Conservation (phyloP, 2,113 vertebrate genomes). For the Bubo scandiacus region DNA sequence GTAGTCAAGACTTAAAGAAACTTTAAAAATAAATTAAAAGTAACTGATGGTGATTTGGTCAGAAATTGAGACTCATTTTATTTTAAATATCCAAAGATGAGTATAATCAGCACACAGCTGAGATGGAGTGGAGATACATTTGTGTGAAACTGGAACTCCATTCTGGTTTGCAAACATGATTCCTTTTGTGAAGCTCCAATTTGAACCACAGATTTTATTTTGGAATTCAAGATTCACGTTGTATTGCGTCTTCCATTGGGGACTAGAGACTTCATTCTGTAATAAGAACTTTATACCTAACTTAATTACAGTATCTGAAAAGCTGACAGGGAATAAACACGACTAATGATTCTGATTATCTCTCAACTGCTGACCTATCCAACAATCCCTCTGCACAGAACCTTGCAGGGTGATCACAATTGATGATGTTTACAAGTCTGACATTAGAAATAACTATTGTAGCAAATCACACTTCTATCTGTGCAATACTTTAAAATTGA, state of each 20-base stretch:
- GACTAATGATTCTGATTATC: constrained; percentile 24
- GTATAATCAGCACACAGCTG: background rate
- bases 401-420: background rate
- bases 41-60: background rate
- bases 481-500: constrained; percentile 16
- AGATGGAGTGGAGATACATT: background rate
- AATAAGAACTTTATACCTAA: background rate
- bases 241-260: background rate
- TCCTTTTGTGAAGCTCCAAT: background rate
- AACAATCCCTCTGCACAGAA: background rate
- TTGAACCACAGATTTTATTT: background rate
- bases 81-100: background rate
- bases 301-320: constrained; percentile 22
- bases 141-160: background rate
- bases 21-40: background rate
- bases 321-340: constrained; percentile 21
- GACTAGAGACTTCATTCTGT: background rate
- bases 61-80: background rate
- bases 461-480: background rate
- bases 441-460: constrained; percentile 17
- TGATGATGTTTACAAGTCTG: constrained; percentile 10
- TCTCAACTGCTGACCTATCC: background rate
- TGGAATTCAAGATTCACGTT: background rate
- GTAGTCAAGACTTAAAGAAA: background rate
- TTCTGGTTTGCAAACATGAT: background rate